Evolutionary conservation across 2,888 invertebrate genomes (phyloP), one percentile per base, ranked within the genome.

Genomic region (Eupsilia transversa): DNA sequence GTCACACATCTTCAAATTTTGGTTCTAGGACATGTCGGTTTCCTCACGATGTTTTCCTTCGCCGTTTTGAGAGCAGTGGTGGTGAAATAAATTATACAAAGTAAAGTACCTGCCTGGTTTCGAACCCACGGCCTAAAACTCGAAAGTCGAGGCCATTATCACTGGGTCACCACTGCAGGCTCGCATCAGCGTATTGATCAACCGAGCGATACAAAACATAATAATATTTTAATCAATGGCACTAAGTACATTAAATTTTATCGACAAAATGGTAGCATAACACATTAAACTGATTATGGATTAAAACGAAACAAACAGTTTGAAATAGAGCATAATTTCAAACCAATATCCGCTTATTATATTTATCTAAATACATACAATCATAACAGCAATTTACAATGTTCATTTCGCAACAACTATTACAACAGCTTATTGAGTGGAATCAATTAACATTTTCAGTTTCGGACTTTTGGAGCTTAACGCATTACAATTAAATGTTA

Each of bases 291-390:
- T 35, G 3, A 0, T 14, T n/a, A 46, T 30, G 49, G 17, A 52
- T 12, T 80, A 43, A 23, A 57, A 27, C 9, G 14, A 0, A 38
- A 77, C 33, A 57, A 41, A 61, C 33, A 30, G 12, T 80, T 77
- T n/a, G n/a, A 23, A 65, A 54, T 54, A 46, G 59, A 60, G 23
- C 3, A n/a, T 59, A 35, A 66, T 83, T 61, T 46, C 35, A 38
- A 6, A 38, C 54, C 17, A 61, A 46, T 35, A 52, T 72, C 2
- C 33, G n/a, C 6, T 2, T 20, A 69, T 43, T 46, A 46, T 9
- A 46, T 61, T 80, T 52, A 76, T 79, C 60, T 54, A 60, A 54
- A 80, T 38, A 79, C 67, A n/a, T 35, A 20, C 41, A 35, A 27
- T 56, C 35, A 52, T 38, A 65, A 52, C n/a, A 23, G 6, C 20